Evolutionary conservation across 2,113 vertebrate genomes (phyloP).

Genomic region (Clarias magur): DNA sequence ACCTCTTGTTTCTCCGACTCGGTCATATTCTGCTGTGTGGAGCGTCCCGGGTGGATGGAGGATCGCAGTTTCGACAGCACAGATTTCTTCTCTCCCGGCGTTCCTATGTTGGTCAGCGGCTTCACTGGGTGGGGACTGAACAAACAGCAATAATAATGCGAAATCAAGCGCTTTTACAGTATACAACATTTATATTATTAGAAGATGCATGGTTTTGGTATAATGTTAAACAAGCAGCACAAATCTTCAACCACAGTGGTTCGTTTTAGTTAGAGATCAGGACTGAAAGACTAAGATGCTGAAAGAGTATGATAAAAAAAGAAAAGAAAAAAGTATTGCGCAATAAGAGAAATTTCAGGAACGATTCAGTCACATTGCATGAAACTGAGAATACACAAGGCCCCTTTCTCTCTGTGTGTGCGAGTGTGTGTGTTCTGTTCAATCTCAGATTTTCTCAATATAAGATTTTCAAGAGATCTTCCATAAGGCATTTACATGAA

Average conservation of each 20-base stretch:
- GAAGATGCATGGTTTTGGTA: not conserved
- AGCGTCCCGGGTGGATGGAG: constrained; percentile 73
- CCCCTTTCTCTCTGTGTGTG: no score
- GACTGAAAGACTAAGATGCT: not conserved
- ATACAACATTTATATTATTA: not conserved
- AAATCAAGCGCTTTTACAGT: constrained; percentile 8
- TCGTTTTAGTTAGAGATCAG: not conserved
- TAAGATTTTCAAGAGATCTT: not conserved
- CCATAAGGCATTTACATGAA: not conserved
- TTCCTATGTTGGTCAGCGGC: constrained; percentile 76
- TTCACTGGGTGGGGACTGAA: constrained; percentile 91
- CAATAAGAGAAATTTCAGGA: not conserved
- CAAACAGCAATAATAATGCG: constrained; percentile 7
- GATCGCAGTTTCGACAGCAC: constrained; percentile 87
- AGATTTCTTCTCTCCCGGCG: constrained; percentile 73
- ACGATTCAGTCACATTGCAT: not conserved
- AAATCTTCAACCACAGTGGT: not conserved
- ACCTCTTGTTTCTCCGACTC: constrained; percentile 72
- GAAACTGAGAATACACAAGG: not conserved
- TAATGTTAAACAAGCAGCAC: constrained; percentile 7
- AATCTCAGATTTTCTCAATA: not conserved
- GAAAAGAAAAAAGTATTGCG: not conserved
- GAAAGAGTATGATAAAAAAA: not conserved
- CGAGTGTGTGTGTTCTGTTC: not conserved
- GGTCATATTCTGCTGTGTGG: constrained; percentile 57